A percentile compares a stretch with the other conserved stretches of the same genome.
These are phyloP conservation scores for Schizopygopsis malacanthus DNA, from an alignment of 2,797 vertebrate species.

Conservation along the genomic window DNA sequence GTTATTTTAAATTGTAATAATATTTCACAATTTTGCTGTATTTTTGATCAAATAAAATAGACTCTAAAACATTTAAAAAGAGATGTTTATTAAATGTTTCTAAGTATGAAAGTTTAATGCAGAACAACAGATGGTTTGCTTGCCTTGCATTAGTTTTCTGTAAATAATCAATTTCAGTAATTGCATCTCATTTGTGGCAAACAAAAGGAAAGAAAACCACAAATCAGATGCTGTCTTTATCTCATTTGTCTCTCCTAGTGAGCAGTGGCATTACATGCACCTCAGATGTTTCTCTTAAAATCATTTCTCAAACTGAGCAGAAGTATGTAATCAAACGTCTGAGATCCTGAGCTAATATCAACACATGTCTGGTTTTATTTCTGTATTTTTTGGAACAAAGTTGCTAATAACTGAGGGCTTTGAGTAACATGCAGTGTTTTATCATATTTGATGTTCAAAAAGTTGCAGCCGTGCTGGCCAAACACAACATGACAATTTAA, in stretches of 20 bases:
- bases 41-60: background rate
- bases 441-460: background rate
- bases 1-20: background rate
- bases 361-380: background rate
- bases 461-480: background rate
- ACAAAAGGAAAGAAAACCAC: constrained; percentile 20
- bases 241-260: background rate
- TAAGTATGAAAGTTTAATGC: background rate
- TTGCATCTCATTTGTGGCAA: constrained; percentile 16
- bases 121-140: background rate
- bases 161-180: constrained; percentile 12
- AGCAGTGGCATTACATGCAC: background rate
- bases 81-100: background rate
- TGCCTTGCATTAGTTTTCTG: background rate
- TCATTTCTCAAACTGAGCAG: background rate
- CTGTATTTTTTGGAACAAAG: background rate
- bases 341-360: background rate
- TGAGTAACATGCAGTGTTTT: background rate
- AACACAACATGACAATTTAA: background rate
- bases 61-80: background rate
- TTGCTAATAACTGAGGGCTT: background rate
- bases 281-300: background rate
- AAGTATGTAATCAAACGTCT: background rate
- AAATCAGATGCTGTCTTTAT: background rate
- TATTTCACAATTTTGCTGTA: background rate